A percentile compares a stretch with the other conserved stretches of the same genome.
These are phyloP conservation scores for Tychaedon coryphoeus DNA, from an alignment of 2,113 vertebrate genomes.

Conservation along the genomic window DNA sequence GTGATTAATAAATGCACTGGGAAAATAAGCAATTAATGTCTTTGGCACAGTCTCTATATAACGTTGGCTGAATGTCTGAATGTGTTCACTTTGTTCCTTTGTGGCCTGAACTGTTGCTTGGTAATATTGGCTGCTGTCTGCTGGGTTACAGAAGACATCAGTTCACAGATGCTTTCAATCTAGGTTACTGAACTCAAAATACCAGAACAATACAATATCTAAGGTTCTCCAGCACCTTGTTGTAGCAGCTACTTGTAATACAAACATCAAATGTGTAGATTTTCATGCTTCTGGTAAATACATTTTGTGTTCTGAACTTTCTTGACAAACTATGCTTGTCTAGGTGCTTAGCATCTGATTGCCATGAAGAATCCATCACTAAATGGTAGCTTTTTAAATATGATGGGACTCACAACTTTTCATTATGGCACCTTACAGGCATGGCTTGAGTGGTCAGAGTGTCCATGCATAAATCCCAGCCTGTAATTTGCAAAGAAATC, in stretches of 20 bases:
- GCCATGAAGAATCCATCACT: neutral
- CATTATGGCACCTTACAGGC: neutral
- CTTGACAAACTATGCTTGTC: neutral
- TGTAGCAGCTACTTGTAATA: neutral
- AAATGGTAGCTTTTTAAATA: neutral
- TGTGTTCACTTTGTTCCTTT: neutral
- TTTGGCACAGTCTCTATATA: neutral
- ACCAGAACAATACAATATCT: neutral
- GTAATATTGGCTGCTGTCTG: neutral
- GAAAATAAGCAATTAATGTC: neutral
- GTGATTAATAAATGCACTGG: neutral
- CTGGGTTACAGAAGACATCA: neutral
- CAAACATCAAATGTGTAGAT: neutral
- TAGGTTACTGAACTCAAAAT: neutral
- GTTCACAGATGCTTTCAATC: neutral
- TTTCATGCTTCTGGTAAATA: neutral
- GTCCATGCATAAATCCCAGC: neutral
- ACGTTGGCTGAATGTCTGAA: neutral
- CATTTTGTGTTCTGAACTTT: neutral
- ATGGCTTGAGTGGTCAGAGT: neutral
- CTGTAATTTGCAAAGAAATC: neutral
- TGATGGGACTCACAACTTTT: neutral
- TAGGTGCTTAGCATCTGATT: neutral
- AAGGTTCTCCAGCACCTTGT: neutral
- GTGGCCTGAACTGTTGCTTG: neutral